Conservation (phyloP, 37 sponge, comb jelly and placozoan species). For the Eunapius fragilis region DNA sequence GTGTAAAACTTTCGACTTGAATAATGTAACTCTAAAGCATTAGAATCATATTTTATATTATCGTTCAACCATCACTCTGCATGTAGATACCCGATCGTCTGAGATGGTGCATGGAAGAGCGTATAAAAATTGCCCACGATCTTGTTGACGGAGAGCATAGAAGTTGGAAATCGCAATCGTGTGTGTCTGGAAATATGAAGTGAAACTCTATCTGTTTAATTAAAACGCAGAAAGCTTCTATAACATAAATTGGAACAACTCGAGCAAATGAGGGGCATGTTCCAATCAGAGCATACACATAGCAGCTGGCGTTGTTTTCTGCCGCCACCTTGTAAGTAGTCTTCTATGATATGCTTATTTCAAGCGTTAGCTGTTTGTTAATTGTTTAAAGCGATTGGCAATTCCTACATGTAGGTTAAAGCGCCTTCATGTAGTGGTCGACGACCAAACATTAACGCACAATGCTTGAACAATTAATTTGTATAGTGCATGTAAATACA, state of each 20-base stretch:
- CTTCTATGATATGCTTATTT: too few relatives aligned
- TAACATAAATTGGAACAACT: neutral
- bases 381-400: too few relatives aligned
- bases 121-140: neutral
- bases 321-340: too few relatives aligned
- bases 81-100: neutral
- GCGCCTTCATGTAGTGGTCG: too few relatives aligned
- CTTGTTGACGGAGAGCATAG: neutral
- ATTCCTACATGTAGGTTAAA: too few relatives aligned
- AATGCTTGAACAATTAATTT: too few relatives aligned
- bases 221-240: neutral
- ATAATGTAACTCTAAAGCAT: neutral
- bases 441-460: too few relatives aligned
- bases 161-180: neutral
- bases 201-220: neutral
- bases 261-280: neutral
- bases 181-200: neutral
- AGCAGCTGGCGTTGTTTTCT: neutral
- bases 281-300: neutral
- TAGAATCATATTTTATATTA: neutral
- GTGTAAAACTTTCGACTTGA: too few relatives aligned
- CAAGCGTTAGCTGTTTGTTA: too few relatives aligned
- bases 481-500: too few relatives aligned
- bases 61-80: neutral
- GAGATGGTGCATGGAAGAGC: neutral